Base-by-base conservation (phyloP, 2,113 vertebrate genomes). In the Pseudonaja textilis region DNA sequence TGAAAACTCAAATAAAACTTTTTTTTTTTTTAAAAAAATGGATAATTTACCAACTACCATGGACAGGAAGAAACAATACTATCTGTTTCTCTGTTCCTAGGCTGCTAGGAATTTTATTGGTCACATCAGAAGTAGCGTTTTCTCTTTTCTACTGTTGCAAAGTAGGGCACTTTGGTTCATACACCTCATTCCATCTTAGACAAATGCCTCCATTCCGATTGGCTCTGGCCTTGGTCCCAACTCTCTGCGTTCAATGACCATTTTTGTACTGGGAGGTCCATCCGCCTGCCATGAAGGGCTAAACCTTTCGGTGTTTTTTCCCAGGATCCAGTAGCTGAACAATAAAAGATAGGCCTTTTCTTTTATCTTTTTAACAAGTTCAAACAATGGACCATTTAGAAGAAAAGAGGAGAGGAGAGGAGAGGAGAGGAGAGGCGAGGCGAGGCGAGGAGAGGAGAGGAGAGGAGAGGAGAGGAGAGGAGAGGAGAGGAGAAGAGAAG, bases 401-500 rank as follows among this genome's bases (percentile, higher is more conserved):
- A 50, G 7, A 9, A 7, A 50, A 50, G 7, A 50, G 47, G 1
- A 50, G 7, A 50, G 47, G 7, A 10, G 7, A 50, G 47, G 7
- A 9, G 47, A 50, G 7, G 7, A 50, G 47, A 50, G 8, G 7
- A 50, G 7, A 8, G 8, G 47, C 9, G 47, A 47, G 5, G 5
- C 6, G 47, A 47, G 5, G 5, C 6, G 5, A 6, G 6, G 6
- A 3, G 6, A 42, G 42, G 3, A 3, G 2, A 42, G 42, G 0
- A 3, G 42, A 42, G 42, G 42, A 3, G 2, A 42, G 42, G 2
- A 50, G 6, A 50, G 47, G 1, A 50, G 47, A 50, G 6, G 1
- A 50, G 6, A 50, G 47, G 1, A 50, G 6, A 50, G 47, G 1
- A 50, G 47, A 1, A 50, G 1, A 1, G 47, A 10, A 9, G 7